A percentile compares a stretch with the other conserved stretches of the same genome.
phyloP scores from a whole-genome alignment of 2,888 invertebrate genomes.

The Dolichopus griseipennis region DNA sequence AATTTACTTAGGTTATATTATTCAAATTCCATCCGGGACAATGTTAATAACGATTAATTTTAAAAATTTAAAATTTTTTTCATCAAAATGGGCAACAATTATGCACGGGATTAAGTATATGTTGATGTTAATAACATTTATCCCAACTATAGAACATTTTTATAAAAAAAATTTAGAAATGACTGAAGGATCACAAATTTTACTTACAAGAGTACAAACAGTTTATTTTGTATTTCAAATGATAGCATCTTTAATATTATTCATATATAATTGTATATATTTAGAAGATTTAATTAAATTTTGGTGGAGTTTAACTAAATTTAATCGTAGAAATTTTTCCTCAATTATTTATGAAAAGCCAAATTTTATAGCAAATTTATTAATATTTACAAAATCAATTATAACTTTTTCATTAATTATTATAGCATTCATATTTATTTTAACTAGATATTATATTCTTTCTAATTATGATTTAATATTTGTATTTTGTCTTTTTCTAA shows the following conservation, averaged over 20 bases:
- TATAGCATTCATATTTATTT: background rate
- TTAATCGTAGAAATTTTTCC: background rate
- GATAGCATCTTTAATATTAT: background rate
- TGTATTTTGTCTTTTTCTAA: background rate
- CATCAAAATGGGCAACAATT: background rate
- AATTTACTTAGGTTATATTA: background rate
- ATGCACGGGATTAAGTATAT: background rate
- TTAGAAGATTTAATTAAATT: background rate
- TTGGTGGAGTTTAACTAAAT: background rate
- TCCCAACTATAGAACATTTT: background rate
- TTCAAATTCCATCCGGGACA: background rate
- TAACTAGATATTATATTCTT: background rate
- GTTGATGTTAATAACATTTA: background rate
- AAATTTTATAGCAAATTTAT: background rate
- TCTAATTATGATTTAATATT: background rate
- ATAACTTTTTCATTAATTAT: background rate
- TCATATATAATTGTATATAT: background rate
- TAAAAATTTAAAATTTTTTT: background rate
- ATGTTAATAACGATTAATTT: background rate
- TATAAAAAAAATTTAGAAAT: background rate
- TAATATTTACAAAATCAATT: background rate
- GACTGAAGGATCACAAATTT: background rate
- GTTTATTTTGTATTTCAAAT: background rate
- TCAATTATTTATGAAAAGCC: background rate
- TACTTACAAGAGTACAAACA: background rate